These are phyloP conservation scores for Patiria pectinifera DNA, from an alignment of 53 echinoderm and acorn worm genomes.

Conservation along the genomic window DNA sequence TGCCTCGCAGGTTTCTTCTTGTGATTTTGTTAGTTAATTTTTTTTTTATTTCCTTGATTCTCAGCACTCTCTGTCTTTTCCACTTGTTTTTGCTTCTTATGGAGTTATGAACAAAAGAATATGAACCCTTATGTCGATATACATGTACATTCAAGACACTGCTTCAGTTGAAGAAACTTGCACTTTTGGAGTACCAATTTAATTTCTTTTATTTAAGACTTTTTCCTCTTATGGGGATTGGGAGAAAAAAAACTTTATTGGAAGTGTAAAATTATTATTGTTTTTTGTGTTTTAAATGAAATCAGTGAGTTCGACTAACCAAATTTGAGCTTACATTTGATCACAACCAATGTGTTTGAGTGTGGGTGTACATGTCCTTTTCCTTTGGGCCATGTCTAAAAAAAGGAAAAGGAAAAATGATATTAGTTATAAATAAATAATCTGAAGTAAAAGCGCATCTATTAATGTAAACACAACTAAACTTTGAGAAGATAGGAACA, in stretches of 20 bases:
- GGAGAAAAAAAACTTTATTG: not conserved
- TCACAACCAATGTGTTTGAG: too few species aligned
- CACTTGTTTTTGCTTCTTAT: not conserved
- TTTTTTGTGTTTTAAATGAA: too few species aligned
- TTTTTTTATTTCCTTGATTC: constrained; percentile 13
- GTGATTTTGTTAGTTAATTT: not conserved
- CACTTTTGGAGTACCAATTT: not conserved
- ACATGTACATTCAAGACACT: too few species aligned
- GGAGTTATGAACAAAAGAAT: not conserved
- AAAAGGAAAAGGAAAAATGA: too few species aligned
- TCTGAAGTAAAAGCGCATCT: not conserved
- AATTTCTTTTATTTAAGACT: too few species aligned
- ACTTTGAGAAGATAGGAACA: not conserved
- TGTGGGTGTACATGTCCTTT: too few species aligned
- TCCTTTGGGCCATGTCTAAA: too few species aligned
- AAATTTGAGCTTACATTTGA: not conserved
- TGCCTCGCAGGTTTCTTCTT: constrained; percentile 10
- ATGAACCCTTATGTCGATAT: too few species aligned
- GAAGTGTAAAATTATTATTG: not conserved
- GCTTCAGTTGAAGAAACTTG: not conserved
- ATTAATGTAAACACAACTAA: not conserved
- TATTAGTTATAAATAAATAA: not conserved
- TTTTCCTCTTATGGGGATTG: too few species aligned
- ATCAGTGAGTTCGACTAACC: not conserved
- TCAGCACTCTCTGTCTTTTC: not conserved